Evolutionary conservation across 2,888 invertebrate species (phyloP).

Genomic region (Cremastobaeus sp.): DNA sequence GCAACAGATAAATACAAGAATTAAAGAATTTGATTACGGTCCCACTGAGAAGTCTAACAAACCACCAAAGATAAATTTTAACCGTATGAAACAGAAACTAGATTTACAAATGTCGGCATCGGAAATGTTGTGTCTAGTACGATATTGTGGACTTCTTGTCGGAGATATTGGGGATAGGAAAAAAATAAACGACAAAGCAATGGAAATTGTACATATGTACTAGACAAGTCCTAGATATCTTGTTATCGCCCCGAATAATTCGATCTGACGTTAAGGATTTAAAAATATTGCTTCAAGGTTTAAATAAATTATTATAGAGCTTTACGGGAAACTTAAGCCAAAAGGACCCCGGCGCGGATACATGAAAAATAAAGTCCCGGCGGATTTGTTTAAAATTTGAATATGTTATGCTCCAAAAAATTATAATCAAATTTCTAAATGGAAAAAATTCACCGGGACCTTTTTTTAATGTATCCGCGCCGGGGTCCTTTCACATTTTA

Average conservation of each 20-base stretch:
- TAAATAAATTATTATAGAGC: not conserved
- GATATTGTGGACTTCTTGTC: not conserved
- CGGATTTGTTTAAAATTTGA: too few relatives aligned
- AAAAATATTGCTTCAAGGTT: not conserved
- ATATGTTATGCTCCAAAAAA: too few relatives aligned
- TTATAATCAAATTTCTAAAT: too few relatives aligned
- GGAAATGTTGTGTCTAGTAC: not conserved
- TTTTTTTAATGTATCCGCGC: too few relatives aligned
- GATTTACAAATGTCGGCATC: not conserved
- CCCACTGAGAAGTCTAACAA: not conserved
- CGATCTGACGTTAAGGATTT: not conserved
- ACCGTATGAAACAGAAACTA: not conserved
- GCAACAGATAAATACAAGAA: not conserved
- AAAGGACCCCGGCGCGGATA: too few relatives aligned
- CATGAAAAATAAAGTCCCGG: too few relatives aligned
- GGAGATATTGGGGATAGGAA: too few relatives aligned
- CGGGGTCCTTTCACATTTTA: too few relatives aligned
- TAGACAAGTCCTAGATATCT: not conserved
- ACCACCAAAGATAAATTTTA: not conserved
- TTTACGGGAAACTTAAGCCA: not conserved
- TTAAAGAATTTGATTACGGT: not conserved
- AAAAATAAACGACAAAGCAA: not conserved
- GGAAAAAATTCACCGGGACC: too few relatives aligned
- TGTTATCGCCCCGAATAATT: constrained; percentile 1
- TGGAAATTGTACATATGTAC: not conserved